Evolutionary conservation across 1,140 invertebrate genomes (phyloP).

Genomic region (Caenorhabditis brenneri): DNA sequence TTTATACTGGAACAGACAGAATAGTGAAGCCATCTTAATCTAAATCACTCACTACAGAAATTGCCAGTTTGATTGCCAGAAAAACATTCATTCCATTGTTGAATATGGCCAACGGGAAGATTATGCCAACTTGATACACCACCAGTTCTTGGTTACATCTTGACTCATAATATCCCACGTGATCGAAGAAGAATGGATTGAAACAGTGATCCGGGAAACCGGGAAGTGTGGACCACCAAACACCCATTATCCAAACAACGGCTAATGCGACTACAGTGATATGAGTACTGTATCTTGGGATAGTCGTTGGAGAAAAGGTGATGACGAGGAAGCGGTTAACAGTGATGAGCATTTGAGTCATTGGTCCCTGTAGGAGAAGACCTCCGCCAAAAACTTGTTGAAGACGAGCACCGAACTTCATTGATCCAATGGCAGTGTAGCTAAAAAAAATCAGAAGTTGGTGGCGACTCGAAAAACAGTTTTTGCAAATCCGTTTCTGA

Average conservation of each 20-base stretch:
- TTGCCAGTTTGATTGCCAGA: neutral
- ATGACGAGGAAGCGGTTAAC: neutral
- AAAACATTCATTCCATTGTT: neutral
- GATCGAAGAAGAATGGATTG: neutral
- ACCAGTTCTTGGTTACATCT: neutral
- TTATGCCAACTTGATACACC: too few relatives aligned
- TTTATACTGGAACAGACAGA: neutral
- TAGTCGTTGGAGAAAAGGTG: neutral
- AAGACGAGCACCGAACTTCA: neutral
- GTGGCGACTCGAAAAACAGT: too few relatives aligned
- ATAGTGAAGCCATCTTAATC: neutral
- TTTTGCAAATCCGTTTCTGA: too few relatives aligned
- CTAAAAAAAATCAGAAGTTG: too few relatives aligned
- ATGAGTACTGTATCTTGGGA: neutral
- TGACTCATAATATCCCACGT: neutral
- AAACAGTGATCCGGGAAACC: neutral
- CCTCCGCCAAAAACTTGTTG: neutral
- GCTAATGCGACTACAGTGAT: neutral
- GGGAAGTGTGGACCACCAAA: neutral
- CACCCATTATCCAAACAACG: neutral
- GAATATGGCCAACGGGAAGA: neutral
- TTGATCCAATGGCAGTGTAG: neutral
- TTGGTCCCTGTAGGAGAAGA: neutral
- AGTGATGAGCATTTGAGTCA: neutral
- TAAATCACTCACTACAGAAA: too few relatives aligned